Base-by-base conservation (phyloP, 1,140 invertebrate species). In the Drosophila yakuba region DNA sequence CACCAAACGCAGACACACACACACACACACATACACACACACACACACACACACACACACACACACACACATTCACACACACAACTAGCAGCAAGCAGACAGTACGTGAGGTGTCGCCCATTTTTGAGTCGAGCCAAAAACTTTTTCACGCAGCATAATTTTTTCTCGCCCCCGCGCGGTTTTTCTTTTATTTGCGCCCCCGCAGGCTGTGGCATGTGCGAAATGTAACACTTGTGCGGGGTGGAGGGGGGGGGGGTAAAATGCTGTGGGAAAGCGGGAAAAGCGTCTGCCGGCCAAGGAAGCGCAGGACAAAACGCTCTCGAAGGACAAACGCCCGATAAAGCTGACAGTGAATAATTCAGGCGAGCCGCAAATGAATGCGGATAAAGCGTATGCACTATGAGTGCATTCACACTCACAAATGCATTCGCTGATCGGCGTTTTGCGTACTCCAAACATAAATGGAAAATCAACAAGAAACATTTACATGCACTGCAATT, bases 91-190 rank as follows among this genome's bases (percentile, higher is more conserved):
- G 39, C 56, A 62, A 10, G 39, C 56, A 66, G 58, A 56, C 43
- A 38, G 41, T 59, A 80, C 72, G 76, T 83, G 80, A 78, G 82
- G 66, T 83, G 80, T 83, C 80, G 76, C 80, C 72, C 76, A 73
- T 80, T 84, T 84, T 80, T 84, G 80, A 84, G 67, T 56, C 55
- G 58, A 75, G 45, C 52, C 48, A 62, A 75, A 67, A 75, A 60
- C 48, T 73, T 76, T 82, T 78, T 74, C 58, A 58, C 71, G 57
- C 63, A 79, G 69, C 63, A 78, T 83, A 82, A 78, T 79, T 83
- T 74, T 78, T 66, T 44, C n/a, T 20, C 20, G 15, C 35, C 23
- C 25, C 52, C 38, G 28, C 39, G 14, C 15, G n/a, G n/a, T 17
- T 20, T 57, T 57, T 55, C 39, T 35, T 32, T 32, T 32, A 32